These are phyloP conservation scores for Rhopalosiphum nymphaeae DNA, from an alignment of 2,888 invertebrate species.

Conservation along the genomic window DNA sequence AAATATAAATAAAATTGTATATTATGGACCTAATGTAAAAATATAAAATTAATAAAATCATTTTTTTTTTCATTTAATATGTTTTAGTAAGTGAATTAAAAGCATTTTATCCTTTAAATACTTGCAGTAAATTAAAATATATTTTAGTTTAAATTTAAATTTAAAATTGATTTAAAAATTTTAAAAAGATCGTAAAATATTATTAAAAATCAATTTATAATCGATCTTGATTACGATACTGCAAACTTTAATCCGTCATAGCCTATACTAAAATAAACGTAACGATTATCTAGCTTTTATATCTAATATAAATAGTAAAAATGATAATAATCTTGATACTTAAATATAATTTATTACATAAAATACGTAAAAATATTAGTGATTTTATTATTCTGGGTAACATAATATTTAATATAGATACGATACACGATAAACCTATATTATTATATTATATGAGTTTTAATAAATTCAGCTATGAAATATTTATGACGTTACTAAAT, in stretches of 20 bases:
- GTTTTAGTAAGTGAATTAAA: neutral
- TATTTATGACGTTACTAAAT: neutral
- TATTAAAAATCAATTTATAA: neutral
- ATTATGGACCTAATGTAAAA: too few relatives aligned
- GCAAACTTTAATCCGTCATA: neutral
- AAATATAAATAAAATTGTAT: too few relatives aligned
- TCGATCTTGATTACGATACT: neutral
- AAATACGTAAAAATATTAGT: neutral
- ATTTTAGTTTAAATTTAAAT: neutral
- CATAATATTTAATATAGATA: neutral
- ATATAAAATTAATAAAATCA: too few relatives aligned
- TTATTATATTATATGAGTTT: neutral
- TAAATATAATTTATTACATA: neutral
- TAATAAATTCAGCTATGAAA: conserved; percentile 9
- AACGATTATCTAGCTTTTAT: neutral
- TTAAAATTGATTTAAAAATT: neutral
- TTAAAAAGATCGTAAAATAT: neutral
- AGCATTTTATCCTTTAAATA: neutral
- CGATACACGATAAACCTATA: neutral
- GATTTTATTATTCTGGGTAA: neutral
- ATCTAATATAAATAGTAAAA: neutral
- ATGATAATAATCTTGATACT: neutral
- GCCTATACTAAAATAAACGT: neutral
- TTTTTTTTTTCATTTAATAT: neutral
- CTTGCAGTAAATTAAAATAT: neutral